Conservation (phyloP, 1,140 invertebrate species). For the Cotesia typhae region DNA sequence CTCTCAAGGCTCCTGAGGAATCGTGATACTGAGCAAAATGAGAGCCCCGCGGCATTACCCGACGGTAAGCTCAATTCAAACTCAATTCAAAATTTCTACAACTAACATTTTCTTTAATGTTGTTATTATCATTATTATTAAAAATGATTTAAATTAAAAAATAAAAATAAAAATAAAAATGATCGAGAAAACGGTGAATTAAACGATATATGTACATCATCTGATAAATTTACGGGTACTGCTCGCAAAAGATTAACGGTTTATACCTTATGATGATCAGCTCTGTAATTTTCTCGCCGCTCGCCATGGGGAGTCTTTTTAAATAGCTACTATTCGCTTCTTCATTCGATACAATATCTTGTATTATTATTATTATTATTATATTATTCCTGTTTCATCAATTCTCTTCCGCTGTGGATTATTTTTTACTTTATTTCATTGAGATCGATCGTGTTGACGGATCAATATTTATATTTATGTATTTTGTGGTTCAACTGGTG, state of each 20-base stretch:
- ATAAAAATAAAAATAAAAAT: background rate
- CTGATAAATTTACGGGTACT: slow-evolving; percentile 55
- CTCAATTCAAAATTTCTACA: background rate
- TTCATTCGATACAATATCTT: background rate
- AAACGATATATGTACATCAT: slow-evolving; percentile 43
- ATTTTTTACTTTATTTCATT: background rate
- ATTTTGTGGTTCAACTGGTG: no score
- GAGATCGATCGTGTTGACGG: no score
- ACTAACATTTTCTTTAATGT: background rate
- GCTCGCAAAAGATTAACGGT: slow-evolving; percentile 40
- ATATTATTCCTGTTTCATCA: no score
- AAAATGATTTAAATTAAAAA: background rate
- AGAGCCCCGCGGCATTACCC: slow-evolving; percentile 56
- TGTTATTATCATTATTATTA: background rate
- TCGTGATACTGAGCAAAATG: slow-evolving; percentile 71
- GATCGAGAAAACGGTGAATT: slow-evolving; percentile 44
- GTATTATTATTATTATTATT: background rate
- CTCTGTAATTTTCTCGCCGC: slow-evolving; percentile 62
- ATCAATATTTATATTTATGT: no score
- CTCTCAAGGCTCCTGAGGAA: slow-evolving; percentile 84
- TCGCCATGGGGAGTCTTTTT: slow-evolving; percentile 11
- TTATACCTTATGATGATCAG: slow-evolving; percentile 35
- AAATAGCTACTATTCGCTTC: background rate
- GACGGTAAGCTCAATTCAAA: slow-evolving; percentile 53
- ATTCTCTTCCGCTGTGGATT: background rate